Evolutionary conservation across 1,140 invertebrate genomes (phyloP), one percentile per base, ranked within the genome.

Genomic region (Pectinophora gossypiella): DNA sequence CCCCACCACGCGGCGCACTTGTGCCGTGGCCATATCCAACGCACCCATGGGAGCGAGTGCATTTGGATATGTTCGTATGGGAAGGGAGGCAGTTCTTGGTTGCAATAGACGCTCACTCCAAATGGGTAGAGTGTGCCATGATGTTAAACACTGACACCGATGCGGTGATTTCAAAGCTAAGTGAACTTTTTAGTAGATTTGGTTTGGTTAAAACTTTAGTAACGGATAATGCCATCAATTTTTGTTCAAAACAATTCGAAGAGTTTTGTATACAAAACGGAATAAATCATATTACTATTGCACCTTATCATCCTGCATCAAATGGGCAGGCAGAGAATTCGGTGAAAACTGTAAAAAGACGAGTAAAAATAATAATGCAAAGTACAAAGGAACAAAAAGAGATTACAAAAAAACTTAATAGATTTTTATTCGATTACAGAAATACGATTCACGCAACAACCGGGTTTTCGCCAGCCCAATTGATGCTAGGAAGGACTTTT

Each of bases 311-410:
- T 27, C 51, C 43, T 0, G 18, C 9, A 7, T 53, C 51, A n/a
- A 53, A 53, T 19, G 44, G 51, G 1, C 51, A 46, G 12, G 51
- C 51, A 7, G 51, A 53, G 38, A 53, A 53, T 53, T 20, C 43
- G 13, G 42, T 46, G 0, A 53, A 53, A 20, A 19, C 13, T 45
- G 18, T 53, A 36, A 53, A 53, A 47, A 53, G 35, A 32, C 19
- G 50, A 15, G 18, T 51, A 51, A 51, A 51, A 21, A 19, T 22
- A 27, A 32, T 51, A 44, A 10, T 43, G 10, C 4, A 13, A 3
- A 20, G 19, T 23, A 20, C 13, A 19, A 35, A 10, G 10, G 15
- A 12, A 6, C 38, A 44, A 22, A 20, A 10, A 1, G 36, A 0
- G 6, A 23, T 51, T 3, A 51, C 6, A 7, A 32, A n/a, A 9